Conservation (phyloP, 2,113 vertebrate species). For the Cyanoliseus patagonus region DNA sequence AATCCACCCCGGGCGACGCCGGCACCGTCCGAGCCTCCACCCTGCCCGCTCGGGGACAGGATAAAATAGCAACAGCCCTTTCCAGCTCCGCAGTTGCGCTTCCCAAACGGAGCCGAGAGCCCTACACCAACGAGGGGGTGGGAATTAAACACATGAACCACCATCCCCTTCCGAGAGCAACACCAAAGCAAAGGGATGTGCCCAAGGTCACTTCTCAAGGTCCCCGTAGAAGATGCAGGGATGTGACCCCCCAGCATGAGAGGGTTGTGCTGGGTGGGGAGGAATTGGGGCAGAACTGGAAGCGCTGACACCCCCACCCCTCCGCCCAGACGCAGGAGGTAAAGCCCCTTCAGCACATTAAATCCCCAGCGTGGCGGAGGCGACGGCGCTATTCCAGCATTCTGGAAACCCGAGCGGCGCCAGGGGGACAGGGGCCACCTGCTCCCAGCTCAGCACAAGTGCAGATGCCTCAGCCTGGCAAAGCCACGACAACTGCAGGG, state of each 20-base stretch:
- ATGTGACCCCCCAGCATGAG: background rate
- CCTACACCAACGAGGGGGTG: background rate
- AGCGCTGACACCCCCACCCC: fast-evolving
- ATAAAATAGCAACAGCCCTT: background rate
- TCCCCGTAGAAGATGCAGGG: background rate
- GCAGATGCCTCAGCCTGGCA: constrained; percentile 19
- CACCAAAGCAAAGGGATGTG: background rate
- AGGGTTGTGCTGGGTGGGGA: fast-evolving
- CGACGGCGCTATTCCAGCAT: background rate
- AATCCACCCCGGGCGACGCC: background rate
- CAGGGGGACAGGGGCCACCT: constrained; percentile 1
- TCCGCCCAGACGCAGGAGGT: background rate
- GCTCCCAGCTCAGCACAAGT: background rate
- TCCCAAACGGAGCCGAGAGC: background rate
- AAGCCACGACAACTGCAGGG: constrained; percentile 4
- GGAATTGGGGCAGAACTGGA: background rate
- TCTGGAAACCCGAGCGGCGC: background rate
- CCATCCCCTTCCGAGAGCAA: background rate
- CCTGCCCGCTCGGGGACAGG: background rate
- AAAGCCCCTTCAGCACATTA: background rate
- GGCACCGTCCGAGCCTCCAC: background rate
- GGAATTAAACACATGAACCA: background rate
- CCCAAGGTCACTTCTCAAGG: constrained; percentile 49
- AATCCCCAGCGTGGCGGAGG: background rate
- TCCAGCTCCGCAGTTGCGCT: background rate